Base-by-base conservation (phyloP, 2,113 vertebrate genomes). In the Gavialis gangeticus region DNA sequence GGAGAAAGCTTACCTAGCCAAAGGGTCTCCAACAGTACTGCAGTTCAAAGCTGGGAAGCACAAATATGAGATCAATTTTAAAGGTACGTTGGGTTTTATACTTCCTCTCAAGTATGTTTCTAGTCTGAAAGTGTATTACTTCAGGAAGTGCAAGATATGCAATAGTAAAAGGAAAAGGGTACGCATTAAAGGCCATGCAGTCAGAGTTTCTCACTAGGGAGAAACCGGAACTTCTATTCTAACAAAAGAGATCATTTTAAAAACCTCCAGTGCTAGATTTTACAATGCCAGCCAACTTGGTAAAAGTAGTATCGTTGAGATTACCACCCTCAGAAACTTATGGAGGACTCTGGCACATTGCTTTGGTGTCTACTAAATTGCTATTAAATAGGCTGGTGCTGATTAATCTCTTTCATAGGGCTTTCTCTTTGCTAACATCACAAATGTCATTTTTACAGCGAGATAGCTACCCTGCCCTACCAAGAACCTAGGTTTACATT, bases 21-120 rank as follows among this genome's bases (percentile, higher is more conserved):
- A 97, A 95, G 82, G 55, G 21, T 91, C 71, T 14, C 89, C 97
- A 5, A 96, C 96, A 46, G 46, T 9, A 15, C 82, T 99, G 87
- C 89, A 91, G 12, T 98, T 99, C 85, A 96, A 96, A 67, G 99
- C 98, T 58, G 99, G 98, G 62, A 98, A 92, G 75, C 98, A 99
- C 8, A 93, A 97, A 54, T 99, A 99, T 28, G 97, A 97, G 87
- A 76, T 99, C 90, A 97, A 98, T 96, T 99, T 99, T 93, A 97
- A 89, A 98, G 98, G 99, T 99, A 94, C 7, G 80, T 95, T 85
- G 83, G n/a, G 15, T 27, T 14, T 5, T 57, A 13, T 3, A 8
- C 22, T 75, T 27, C 21, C 8, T 88, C 19, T 5, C 10, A 54
- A 8, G 6, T 73, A 28, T 55, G 21, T 71, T 80, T 75, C 34